These are phyloP conservation scores for Dasysyrphus albostriatus DNA, from an alignment of 2,888 invertebrate species.

Conservation along the genomic window DNA sequence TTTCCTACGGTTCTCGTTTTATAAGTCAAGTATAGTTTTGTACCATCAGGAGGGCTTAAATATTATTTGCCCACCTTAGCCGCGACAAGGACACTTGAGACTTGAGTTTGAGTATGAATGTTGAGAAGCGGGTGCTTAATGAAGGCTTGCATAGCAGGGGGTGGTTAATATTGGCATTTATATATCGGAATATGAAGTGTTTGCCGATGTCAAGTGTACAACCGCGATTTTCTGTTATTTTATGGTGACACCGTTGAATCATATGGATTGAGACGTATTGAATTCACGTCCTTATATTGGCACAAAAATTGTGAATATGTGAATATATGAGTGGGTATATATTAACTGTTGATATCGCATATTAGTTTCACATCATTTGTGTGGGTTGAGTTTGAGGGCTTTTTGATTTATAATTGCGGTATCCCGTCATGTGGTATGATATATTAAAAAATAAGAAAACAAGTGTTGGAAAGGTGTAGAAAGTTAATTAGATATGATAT, in stretches of 20 bases:
- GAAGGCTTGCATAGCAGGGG: conserved; percentile 54
- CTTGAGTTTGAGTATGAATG: neutral
- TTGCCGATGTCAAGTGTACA: conserved; percentile 57
- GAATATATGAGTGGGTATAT: conserved; percentile 20
- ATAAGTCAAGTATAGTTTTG: conserved; percentile 66
- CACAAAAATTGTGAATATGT: conserved; percentile 13
- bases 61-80: conserved; percentile 74
- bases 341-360: conserved; percentile 62
- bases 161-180: conserved; percentile 70
- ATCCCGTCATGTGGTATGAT: conserved; percentile 27
- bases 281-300: conserved; percentile 28
- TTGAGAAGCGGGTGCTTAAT: conserved; percentile 18
- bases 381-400: conserved; percentile 27
- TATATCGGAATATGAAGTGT: conserved; percentile 61
- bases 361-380: conserved; percentile 34
- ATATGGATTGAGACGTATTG: conserved; percentile 32
- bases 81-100: conserved; percentile 60
- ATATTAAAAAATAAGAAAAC: conserved; percentile 32
- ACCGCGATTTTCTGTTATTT: conserved; percentile 52
- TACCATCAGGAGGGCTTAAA: conserved; percentile 62
- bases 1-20: conserved; percentile 44
- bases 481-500: conserved; percentile 28
- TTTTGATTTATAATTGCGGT: conserved; percentile 36
- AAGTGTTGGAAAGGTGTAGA: conserved; percentile 15
- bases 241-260: conserved; percentile 5